Evolutionary conservation across 2,113 vertebrate species (phyloP).

Genomic region (Sapajus apella): DNA sequence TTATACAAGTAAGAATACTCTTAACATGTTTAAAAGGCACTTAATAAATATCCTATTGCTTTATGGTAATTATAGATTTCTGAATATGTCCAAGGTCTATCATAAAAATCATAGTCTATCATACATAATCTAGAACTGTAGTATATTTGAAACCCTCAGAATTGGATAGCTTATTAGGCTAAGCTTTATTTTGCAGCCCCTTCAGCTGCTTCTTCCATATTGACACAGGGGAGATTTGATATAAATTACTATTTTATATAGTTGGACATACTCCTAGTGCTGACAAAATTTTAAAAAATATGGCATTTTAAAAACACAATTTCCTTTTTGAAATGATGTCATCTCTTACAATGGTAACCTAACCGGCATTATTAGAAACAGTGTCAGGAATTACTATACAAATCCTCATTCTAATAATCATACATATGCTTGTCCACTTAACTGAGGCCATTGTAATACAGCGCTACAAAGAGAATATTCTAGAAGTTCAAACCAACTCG

Average conservation of each 20-base stretch:
- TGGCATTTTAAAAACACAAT: slow-evolving; percentile 49
- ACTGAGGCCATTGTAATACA: not conserved
- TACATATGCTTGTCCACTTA: slow-evolving; percentile 11
- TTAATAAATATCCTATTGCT: not conserved
- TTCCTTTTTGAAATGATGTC: slow-evolving; percentile 71
- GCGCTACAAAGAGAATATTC: not conserved
- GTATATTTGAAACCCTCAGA: not conserved
- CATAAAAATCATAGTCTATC: not conserved
- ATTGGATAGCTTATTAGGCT: not conserved
- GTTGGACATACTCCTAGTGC: slow-evolving; percentile 15
- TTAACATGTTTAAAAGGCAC: not conserved
- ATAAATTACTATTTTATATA: slow-evolving; percentile 44
- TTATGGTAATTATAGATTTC: not conserved
- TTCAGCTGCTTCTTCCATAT: not conserved
- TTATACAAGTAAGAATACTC: not conserved
- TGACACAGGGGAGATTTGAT: not conserved
- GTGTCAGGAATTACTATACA: slow-evolving; percentile 56
- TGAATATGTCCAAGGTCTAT: not conserved
- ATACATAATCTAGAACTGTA: not conserved
- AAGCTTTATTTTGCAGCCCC: not conserved
- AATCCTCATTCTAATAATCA: slow-evolving; percentile 65
- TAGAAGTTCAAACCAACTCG: not conserved
- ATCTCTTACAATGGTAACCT: slow-evolving; percentile 63
- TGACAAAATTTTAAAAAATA: slow-evolving; percentile 49
- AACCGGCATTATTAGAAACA: slow-evolving; percentile 64